phyloP scores from a whole-genome alignment of 1,140 invertebrate species.

The Psix sp. region DNA sequence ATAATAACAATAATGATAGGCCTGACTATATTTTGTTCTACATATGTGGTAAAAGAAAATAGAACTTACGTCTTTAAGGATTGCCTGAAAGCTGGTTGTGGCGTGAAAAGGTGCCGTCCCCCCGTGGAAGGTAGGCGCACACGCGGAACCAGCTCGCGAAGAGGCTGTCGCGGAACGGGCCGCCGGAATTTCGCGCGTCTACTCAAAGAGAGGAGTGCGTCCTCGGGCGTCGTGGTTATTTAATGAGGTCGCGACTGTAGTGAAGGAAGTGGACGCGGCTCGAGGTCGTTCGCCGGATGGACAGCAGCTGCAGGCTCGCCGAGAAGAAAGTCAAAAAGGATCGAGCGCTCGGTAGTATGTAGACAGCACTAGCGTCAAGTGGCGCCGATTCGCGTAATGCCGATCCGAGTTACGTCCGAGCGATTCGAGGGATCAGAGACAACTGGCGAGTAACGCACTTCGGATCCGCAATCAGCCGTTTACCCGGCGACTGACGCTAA shows the following conservation, averaged over 20 bases:
- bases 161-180: constrained; percentile 11
- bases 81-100: constrained; percentile 46
- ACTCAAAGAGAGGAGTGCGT: constrained; percentile 21
- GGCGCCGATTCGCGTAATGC: constrained; percentile 33
- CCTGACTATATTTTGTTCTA: neutral
- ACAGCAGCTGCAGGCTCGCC: too few species aligned
- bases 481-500: constrained; percentile 63
- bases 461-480: constrained; percentile 69
- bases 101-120: constrained; percentile 46
- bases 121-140: constrained; percentile 30
- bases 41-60: constrained; percentile 1
- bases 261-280: neutral
- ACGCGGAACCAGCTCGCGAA: constrained; percentile 36
- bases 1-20: too few species aligned
- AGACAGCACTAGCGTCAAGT: constrained; percentile 12
- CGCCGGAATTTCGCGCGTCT: constrained; percentile 41
- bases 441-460: constrained; percentile 69
- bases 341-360: constrained; percentile 7
- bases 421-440: constrained; percentile 72
- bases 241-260: constrained; percentile 1
- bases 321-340: neutral
- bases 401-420: constrained; percentile 67
- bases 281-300: too few species aligned
- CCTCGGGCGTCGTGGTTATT: constrained; percentile 38
- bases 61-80: constrained; percentile 62